phyloP scores from a whole-genome alignment of 2,113 vertebrate species.

The Anser cygnoides region DNA sequence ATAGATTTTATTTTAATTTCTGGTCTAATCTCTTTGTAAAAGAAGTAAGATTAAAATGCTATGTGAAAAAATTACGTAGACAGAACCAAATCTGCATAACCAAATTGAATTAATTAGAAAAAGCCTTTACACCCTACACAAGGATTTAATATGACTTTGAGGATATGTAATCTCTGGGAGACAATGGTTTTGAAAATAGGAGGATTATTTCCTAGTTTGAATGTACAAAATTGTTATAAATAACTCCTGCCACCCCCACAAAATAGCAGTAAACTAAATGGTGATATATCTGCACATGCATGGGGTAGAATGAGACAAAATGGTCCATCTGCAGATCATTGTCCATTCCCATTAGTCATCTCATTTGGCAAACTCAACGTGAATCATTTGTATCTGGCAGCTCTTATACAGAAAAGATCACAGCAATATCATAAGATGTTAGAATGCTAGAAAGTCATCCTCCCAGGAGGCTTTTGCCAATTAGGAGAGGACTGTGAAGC shows the following conservation, averaged over 20 bases:
- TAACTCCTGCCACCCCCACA: slow-evolving; percentile 14
- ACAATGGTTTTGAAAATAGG: slow-evolving; percentile 70
- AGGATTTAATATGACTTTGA: slow-evolving; percentile 67
- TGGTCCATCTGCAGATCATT: slow-evolving; percentile 7
- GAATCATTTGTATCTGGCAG: slow-evolving; percentile 59
- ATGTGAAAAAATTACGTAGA: slow-evolving; percentile 41
- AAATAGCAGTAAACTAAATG: slow-evolving; percentile 50
- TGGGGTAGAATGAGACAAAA: slow-evolving; percentile 42
- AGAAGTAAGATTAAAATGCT: slow-evolving; percentile 6
- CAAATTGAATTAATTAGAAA: slow-evolving; percentile 76
- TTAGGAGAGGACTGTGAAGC: slow-evolving; percentile 60
- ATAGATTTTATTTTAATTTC: slow-evolving; percentile 19
- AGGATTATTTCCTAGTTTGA: slow-evolving; percentile 62
- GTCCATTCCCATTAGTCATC: slow-evolving; percentile 59
- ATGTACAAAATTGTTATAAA: slow-evolving; percentile 68
- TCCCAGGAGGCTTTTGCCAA: slow-evolving; percentile 66
- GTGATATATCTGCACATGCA: slow-evolving; percentile 33
- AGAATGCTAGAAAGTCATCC: slow-evolving; percentile 64
- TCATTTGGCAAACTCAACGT: slow-evolving; percentile 54
- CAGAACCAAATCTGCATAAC: slow-evolving; percentile 70
- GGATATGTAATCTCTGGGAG: slow-evolving; percentile 66
- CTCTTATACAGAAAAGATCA: slow-evolving; percentile 52
- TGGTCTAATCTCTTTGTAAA: slow-evolving; percentile 32
- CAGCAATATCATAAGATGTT: slow-evolving; percentile 50
- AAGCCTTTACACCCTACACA: slow-evolving; percentile 54